A percentile compares a stretch with the other conserved stretches of the same genome.
phyloP scores from a whole-genome alignment of 2,888 invertebrate genomes.

The Eilema sororculum region DNA sequence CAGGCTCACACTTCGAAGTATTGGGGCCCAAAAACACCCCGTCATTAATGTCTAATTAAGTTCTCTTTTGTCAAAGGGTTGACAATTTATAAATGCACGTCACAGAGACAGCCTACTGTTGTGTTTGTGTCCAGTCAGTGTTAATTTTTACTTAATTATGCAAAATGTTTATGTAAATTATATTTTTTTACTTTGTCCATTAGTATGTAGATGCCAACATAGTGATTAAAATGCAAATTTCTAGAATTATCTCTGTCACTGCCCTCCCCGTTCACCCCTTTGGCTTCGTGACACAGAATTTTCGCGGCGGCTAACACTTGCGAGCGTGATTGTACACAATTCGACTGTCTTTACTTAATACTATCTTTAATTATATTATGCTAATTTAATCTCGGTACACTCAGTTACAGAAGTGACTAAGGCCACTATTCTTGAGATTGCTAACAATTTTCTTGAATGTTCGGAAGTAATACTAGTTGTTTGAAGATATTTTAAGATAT shows the following conservation, averaged over 20 bases:
- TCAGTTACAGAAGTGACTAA: slow-evolving; percentile 21
- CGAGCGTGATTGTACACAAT: slow-evolving; percentile 41
- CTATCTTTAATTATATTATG: slow-evolving; percentile 45
- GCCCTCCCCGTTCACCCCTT: slow-evolving; percentile 9
- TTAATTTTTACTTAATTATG: slow-evolving; percentile 37
- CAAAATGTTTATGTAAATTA: slow-evolving; percentile 55
- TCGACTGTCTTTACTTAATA: slow-evolving; percentile 36
- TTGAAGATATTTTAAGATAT: no score
- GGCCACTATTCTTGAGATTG: slow-evolving; percentile 16
- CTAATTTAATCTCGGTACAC: slow-evolving; percentile 34
- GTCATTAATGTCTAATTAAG: not conserved
- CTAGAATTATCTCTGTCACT: slow-evolving; percentile 42
- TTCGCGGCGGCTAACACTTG: slow-evolving; percentile 38
- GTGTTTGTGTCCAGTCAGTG: not conserved
- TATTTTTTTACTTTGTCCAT: slow-evolving; percentile 52
- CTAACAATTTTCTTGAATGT: slow-evolving; percentile 15
- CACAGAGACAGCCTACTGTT: not conserved
- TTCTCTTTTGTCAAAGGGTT: not conserved
- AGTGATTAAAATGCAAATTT: slow-evolving; percentile 59
- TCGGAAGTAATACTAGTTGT: slow-evolving; percentile 9
- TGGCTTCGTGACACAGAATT: slow-evolving; percentile 46
- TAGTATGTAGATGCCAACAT: slow-evolving; percentile 43
- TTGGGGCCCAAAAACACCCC: no score
- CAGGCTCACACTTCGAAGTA: no score
- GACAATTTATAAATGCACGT: not conserved